Conservation (phyloP, 2,113 vertebrate species). For the Cranoglanis bouderius region DNA sequence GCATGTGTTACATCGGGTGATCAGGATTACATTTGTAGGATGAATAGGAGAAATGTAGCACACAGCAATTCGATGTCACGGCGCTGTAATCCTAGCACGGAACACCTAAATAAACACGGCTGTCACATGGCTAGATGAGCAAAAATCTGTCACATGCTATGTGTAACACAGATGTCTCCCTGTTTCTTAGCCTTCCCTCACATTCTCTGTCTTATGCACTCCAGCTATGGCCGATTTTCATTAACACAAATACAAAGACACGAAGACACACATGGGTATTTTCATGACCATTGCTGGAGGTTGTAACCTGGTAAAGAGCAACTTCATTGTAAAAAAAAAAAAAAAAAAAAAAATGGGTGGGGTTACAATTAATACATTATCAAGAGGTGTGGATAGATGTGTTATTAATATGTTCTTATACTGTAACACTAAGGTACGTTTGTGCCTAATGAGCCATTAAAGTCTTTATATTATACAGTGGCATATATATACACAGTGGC, state of each 20-base stretch:
- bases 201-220: not conserved
- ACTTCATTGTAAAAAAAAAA: not conserved
- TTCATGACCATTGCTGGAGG: not conserved
- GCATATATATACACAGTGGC: too few relatives aligned
- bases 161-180: not conserved
- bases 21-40: not conserved
- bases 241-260: not conserved
- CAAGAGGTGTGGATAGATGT: not conserved
- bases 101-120: not conserved
- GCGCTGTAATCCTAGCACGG: not conserved
- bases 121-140: not conserved
- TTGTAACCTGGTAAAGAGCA: not conserved
- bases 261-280: not conserved
- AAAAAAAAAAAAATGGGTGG: not conserved
- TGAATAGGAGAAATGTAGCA: not conserved
- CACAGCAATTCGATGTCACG: not conserved
- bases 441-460: not conserved
- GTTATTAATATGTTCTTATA: not conserved
- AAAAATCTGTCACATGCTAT: conserved; percentile 3
- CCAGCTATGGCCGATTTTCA: not conserved
- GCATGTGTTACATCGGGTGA: not conserved
- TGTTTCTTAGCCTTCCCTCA: not conserved
- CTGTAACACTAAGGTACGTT: not conserved
- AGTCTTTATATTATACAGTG: not conserved
- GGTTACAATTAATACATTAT: not conserved